A percentile compares a stretch with the other conserved stretches of the same genome.
phyloP scores from a whole-genome alignment of 1,140 invertebrate species.

The Phymorhynchus buccinoides region DNA sequence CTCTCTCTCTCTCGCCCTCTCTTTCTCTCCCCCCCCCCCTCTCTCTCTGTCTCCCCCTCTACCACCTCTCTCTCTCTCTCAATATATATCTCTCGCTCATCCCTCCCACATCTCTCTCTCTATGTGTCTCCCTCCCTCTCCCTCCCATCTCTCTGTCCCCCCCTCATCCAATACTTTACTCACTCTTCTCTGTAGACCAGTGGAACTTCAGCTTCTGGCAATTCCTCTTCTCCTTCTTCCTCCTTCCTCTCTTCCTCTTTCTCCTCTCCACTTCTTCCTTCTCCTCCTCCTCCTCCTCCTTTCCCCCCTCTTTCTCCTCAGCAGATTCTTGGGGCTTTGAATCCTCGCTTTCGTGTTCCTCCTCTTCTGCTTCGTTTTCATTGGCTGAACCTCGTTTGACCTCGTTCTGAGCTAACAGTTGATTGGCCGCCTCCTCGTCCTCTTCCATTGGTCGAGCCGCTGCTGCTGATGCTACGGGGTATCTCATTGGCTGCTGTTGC shows the following conservation, averaged over 20 bases:
- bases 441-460: slow-evolving; percentile 15
- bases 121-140: no score
- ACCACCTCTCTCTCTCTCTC: no score
- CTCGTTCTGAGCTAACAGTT: slow-evolving; percentile 11
- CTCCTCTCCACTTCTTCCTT: background rate
- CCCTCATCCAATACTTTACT: background rate
- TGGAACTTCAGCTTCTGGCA: no score
- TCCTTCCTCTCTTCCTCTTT: background rate
- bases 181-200: background rate
- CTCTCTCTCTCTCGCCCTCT: no score
- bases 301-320: background rate
- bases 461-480: background rate
- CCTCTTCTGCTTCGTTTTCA: background rate
- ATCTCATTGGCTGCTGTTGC: slow-evolving; percentile 13
- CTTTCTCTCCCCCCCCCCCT: no score
- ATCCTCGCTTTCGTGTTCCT: background rate
- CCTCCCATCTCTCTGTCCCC: no score
- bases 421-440: slow-evolving; percentile 7
- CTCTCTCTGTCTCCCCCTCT: no score
- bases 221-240: background rate
- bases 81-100: no score
- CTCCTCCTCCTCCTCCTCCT: background rate
- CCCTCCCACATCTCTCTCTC: no score
- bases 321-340: background rate
- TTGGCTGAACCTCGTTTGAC: no score